phyloP scores from a whole-genome alignment of 2,797 vertebrate species.

The Heterohyrax brucei region DNA sequence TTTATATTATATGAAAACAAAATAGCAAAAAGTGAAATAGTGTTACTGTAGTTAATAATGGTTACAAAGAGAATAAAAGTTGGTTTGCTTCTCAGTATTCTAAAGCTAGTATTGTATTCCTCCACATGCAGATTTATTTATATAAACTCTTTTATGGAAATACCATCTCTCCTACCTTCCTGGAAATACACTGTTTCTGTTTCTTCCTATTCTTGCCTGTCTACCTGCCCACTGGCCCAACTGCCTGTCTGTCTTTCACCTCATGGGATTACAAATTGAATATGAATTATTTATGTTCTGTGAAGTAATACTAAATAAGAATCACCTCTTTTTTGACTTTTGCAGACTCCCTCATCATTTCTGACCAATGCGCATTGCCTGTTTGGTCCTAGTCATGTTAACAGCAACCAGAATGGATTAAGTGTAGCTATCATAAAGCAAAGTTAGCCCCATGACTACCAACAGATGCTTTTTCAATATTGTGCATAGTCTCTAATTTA shows the following conservation, averaged over 20 bases:
- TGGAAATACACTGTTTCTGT: not conserved
- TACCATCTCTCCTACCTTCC: not conserved
- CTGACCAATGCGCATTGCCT: not conserved
- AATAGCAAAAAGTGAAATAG: constrained; percentile 40
- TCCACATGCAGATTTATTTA: not conserved
- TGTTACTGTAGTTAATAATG: not conserved
- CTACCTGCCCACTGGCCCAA: too few species aligned
- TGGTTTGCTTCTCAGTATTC: not conserved
- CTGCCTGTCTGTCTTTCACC: not conserved
- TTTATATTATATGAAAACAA: not conserved
- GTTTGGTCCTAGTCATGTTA: constrained; percentile 56
- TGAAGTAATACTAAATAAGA: constrained; percentile 74
- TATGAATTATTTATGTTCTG: constrained; percentile 74
- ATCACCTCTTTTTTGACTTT: constrained; percentile 42
- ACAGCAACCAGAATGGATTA: constrained; percentile 70
- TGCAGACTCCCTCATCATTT: constrained; percentile 50
- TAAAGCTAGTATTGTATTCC: not conserved
- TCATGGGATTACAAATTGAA: constrained; percentile 25
- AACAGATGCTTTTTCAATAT: constrained; percentile 69
- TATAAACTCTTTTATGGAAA: constrained; percentile 48
- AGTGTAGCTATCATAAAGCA: constrained; percentile 61
- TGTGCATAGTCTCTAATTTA: not conserved
- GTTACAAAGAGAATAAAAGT: not conserved
- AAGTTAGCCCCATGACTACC: not conserved
- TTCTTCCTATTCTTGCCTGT: not conserved